A percentile compares a stretch with the other conserved stretches of the same genome.
phyloP scores from a whole-genome alignment of 2,113 vertebrate genomes.

The Tachuris rubrigastra region DNA sequence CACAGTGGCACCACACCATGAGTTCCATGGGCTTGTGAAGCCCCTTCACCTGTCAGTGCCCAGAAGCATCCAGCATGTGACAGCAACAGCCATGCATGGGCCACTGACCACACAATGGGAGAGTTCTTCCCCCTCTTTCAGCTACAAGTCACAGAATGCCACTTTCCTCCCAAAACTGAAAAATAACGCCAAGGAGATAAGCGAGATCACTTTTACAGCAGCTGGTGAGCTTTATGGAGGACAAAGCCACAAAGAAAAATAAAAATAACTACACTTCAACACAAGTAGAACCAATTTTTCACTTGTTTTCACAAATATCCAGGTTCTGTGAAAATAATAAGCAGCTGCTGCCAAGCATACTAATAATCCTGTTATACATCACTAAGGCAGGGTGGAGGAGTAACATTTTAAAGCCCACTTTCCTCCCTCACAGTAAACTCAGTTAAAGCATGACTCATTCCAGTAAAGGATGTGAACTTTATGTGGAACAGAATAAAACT shows the following conservation, averaged over 20 bases:
- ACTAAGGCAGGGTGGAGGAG: conserved; percentile 35
- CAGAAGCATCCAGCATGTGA: background rate
- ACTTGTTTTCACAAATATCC: conserved; percentile 36
- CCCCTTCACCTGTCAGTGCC: background rate
- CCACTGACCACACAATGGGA: background rate
- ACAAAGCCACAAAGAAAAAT: background rate
- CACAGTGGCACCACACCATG: fast-evolving
- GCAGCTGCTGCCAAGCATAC: conserved; percentile 47
- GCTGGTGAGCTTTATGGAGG: background rate
- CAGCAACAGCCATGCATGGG: fast-evolving
- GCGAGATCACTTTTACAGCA: background rate
- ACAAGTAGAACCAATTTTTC: background rate
- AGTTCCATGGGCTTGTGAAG: background rate
- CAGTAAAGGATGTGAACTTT: conserved; percentile 58
- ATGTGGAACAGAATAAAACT: conserved; percentile 49
- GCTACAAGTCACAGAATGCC: background rate
- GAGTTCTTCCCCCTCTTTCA: background rate
- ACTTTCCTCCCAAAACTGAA: background rate
- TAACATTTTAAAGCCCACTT: conserved; percentile 62
- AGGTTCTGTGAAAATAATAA: conserved; percentile 44
- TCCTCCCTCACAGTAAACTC: conserved; percentile 50
- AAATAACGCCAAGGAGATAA: background rate
- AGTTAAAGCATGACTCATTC: conserved; percentile 51
- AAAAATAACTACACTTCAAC: background rate
- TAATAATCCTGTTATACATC: conserved; percentile 49